Percentiles rank a stretch among this genome's conserved stretches.
These are phyloP conservation scores for Lamellibrachia luymesi DNA, from an alignment of 1,140 invertebrate species.

Conservation along the genomic window DNA sequence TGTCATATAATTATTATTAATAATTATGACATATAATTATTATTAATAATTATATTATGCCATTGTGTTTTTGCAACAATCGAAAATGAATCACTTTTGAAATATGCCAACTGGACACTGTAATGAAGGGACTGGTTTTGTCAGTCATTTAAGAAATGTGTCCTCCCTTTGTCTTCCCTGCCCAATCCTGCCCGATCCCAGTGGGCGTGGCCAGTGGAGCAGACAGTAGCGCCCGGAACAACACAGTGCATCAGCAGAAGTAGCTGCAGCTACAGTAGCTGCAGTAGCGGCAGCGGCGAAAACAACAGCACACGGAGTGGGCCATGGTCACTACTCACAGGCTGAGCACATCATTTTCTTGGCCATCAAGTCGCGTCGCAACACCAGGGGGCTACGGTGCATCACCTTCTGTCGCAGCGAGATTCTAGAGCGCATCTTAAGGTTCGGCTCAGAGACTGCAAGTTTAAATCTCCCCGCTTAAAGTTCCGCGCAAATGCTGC, in stretches of 20 bases:
- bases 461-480: conserved; percentile 4
- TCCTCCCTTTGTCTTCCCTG: too few species aligned
- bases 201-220: not conserved
- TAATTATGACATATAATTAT: too few species aligned
- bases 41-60: not conserved
- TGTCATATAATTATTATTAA: too few species aligned
- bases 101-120: not conserved
- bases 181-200: not conserved
- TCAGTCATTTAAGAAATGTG: too few species aligned
- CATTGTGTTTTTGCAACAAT: not conserved
- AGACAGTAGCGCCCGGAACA: not conserved
- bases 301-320: not conserved
- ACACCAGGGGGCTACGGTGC: conserved; percentile 14
- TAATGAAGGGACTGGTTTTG: not conserved
- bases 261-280: not conserved
- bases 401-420: conserved; percentile 25
- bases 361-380: conserved; percentile 15
- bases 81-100: not conserved
- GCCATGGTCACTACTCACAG: not conserved
- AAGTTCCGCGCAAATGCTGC: not conserved
- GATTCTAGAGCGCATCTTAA: conserved; percentile 25
- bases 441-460: conserved; percentile 26
- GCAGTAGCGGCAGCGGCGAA: not conserved
- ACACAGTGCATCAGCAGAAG: not conserved
- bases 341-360: conserved; percentile 16